phyloP scores from a whole-genome alignment of 2,888 invertebrate genomes.

The Oscheius sp. region DNA sequence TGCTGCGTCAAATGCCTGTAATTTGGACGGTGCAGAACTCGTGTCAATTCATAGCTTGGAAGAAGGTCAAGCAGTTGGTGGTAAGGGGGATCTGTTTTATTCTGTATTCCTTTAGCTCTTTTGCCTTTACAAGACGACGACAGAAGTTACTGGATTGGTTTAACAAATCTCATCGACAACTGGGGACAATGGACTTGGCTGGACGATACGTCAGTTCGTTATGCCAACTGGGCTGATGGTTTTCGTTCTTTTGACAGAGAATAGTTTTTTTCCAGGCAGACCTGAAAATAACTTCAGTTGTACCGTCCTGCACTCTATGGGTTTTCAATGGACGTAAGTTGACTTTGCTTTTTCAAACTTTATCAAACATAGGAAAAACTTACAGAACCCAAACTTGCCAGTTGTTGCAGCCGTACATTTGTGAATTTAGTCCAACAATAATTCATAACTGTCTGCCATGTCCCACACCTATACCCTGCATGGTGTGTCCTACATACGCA shows the following conservation, averaged over 20 bases:
- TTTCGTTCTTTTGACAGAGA: too few relatives aligned
- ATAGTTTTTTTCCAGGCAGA: neutral
- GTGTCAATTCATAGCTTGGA: constrained; percentile 2
- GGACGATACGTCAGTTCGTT: neutral
- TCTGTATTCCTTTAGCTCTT: too few relatives aligned
- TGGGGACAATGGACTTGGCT: constrained; percentile 7
- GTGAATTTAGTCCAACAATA: neutral
- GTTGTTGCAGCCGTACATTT: neutral
- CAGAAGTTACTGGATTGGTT: neutral
- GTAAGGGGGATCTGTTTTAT: too few relatives aligned
- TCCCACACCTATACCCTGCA: neutral
- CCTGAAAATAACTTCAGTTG: neutral
- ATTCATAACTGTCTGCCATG: neutral
- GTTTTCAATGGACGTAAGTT: constrained; percentile 1
- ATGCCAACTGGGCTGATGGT: neutral
- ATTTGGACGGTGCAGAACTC: constrained; percentile 12
- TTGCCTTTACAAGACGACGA: too few relatives aligned
- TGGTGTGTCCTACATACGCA: neutral
- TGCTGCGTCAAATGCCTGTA: neutral
- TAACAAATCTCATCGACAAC: constrained; percentile 6
- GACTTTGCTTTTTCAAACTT: too few relatives aligned
- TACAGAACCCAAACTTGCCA: too few relatives aligned
- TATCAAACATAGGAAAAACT: too few relatives aligned
- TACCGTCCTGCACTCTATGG: neutral
- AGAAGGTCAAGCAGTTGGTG: too few relatives aligned